phyloP scores from a whole-genome alignment of 2,888 invertebrate genomes.

The Chloroclystis v-ata region DNA sequence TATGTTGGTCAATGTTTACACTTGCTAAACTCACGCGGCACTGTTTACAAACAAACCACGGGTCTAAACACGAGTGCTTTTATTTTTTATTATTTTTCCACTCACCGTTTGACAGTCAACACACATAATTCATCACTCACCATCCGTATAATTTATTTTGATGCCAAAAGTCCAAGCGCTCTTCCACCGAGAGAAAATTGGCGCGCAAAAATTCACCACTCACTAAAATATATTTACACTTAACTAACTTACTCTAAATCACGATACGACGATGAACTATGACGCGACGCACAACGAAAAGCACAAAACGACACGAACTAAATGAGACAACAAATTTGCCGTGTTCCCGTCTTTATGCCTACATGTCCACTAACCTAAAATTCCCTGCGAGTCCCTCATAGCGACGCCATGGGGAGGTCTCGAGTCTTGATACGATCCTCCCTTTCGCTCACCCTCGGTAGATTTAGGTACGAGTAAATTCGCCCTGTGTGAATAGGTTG shows the following conservation, averaged over 20 bases:
- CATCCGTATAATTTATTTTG: conserved; percentile 26
- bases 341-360: conserved; percentile 78
- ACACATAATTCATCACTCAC: conserved; percentile 37
- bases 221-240: conserved; percentile 36
- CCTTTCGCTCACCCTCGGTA: conserved; percentile 69
- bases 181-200: conserved; percentile 25
- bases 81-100: conserved; percentile 35
- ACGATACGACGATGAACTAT: conserved; percentile 71
- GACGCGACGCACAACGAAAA: conserved; percentile 76
- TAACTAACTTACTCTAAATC: conserved; percentile 44
- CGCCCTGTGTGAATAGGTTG: conserved; percentile 69
- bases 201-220: conserved; percentile 32
- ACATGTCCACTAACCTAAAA: conserved; percentile 80
- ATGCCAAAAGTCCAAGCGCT: conserved; percentile 29
- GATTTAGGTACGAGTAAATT: conserved; percentile 69
- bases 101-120: conserved; percentile 31
- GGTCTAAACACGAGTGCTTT: conserved; percentile 43
- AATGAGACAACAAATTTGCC: conserved; percentile 78
- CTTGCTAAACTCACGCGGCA: conserved; percentile 54
- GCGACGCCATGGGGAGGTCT: conserved; percentile 65
- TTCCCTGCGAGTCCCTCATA: conserved; percentile 68
- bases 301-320: conserved; percentile 77
- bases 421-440: conserved; percentile 71
- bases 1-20: conserved; percentile 47
- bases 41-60: conserved; percentile 73